phyloP scores from a whole-genome alignment of 1,140 invertebrate genomes.

The Lycorma delicatula region DNA sequence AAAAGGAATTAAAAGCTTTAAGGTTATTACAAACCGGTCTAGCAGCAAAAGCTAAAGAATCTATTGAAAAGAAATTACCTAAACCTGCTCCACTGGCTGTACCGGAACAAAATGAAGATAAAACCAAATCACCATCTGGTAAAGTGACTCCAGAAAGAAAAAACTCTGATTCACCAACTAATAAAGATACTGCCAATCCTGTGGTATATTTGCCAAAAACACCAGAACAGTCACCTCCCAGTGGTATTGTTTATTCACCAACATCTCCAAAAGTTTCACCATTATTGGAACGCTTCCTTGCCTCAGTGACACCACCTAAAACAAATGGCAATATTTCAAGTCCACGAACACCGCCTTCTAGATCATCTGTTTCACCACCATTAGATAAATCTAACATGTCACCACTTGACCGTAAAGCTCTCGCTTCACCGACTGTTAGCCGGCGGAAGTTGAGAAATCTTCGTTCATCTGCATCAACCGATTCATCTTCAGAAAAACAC shows the following conservation, averaged over 20 bases:
- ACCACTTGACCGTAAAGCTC: constrained; percentile 23
- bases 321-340: neutral
- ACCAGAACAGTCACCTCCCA: neutral
- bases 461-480: constrained; percentile 19
- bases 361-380: constrained; percentile 11
- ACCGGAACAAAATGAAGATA: neutral
- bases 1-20: constrained; percentile 26
- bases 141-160: neutral
- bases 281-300: constrained; percentile 7
- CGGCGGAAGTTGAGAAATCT: constrained; percentile 4
- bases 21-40: constrained; percentile 27
- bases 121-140: neutral
- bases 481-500: neutral
- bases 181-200: neutral
- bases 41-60: constrained; percentile 31
- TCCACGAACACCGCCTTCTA: neutral
- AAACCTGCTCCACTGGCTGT: neutral
- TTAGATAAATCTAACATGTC: constrained; percentile 17
- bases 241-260: neutral
- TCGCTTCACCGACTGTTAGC: constrained; percentile 25
- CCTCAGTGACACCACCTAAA: constrained; percentile 9
- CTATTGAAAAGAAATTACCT: constrained; percentile 21
- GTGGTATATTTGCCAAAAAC: neutral
- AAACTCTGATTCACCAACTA: neutral
- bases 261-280: neutral